Percentiles rank a stretch among this genome's conserved stretches.
These are phyloP conservation scores for Anthopleura xanthogrammica DNA, from an alignment of 92 coral and sea anemone genomes.

Conservation along the genomic window DNA sequence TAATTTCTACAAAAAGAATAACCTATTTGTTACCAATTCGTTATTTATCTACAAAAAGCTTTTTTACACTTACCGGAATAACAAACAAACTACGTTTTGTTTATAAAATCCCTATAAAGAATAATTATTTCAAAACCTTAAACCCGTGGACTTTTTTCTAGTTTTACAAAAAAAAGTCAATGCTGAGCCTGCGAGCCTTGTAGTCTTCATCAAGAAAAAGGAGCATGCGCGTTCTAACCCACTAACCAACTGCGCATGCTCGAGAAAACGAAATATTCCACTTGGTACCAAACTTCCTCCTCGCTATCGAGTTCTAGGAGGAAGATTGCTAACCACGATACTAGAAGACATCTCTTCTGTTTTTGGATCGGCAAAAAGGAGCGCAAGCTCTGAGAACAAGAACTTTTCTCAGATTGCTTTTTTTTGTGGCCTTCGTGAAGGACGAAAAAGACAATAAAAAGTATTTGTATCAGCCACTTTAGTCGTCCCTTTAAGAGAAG, in stretches of 20 bases:
- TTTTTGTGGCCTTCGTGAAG: too few relatives aligned
- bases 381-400: too few relatives aligned
- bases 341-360: too few relatives aligned
- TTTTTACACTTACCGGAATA: neutral
- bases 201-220: neutral
- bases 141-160: neutral
- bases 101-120: neutral
- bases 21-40: neutral
- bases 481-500: too few relatives aligned
- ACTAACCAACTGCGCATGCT: neutral
- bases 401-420: too few relatives aligned
- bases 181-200: neutral
- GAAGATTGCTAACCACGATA: too few relatives aligned
- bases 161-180: neutral
- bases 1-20: neutral
- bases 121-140: neutral
- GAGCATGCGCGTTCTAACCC: neutral
- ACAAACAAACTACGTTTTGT: neutral
- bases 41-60: neutral
- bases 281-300: too few relatives aligned
- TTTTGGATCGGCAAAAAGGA: too few relatives aligned
- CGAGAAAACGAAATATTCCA: too few relatives aligned
- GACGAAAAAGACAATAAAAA: too few relatives aligned
- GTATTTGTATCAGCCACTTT: too few relatives aligned
- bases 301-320: too few relatives aligned